Percentiles rank a stretch among this genome's conserved stretches.
These are phyloP conservation scores for Thysanoteuthis rhombus DNA, from an alignment of 2,888 invertebrate genomes.

Conservation along the genomic window DNA sequence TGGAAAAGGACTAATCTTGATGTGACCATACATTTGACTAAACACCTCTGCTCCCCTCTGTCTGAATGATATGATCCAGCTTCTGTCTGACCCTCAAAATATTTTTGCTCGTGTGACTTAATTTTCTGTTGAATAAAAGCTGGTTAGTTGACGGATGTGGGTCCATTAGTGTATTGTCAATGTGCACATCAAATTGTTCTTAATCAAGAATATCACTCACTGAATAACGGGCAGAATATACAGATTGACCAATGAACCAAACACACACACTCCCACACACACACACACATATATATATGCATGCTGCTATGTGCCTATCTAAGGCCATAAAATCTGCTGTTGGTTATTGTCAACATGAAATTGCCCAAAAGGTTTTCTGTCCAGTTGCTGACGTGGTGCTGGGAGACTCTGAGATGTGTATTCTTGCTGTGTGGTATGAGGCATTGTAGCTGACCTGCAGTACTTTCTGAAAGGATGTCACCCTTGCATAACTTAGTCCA, in stretches of 20 bases:
- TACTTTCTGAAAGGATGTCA: background rate
- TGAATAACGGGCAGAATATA: background rate
- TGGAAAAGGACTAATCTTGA: background rate
- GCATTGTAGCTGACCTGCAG: background rate
- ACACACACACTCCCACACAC: too few relatives aligned
- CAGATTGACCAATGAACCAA: background rate
- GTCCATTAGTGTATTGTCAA: background rate
- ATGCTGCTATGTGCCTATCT: too few relatives aligned
- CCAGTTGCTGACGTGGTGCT: background rate
- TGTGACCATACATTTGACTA: background rate
- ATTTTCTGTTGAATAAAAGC: background rate
- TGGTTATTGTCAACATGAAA: background rate
- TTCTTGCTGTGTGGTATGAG: background rate
- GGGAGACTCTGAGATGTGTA: background rate
- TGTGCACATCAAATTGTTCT: background rate
- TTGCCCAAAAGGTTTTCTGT: background rate
- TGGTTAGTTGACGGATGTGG: background rate
- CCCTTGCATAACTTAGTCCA: background rate
- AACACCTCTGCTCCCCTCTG: background rate
- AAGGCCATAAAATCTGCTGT: background rate
- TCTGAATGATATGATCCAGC: background rate
- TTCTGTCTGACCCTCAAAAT: background rate
- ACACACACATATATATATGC: too few relatives aligned
- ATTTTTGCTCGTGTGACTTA: background rate
- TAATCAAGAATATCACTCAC: background rate